phyloP scores from a whole-genome alignment of 2,797 vertebrate genomes.

The Myioborus melanocephalus region DNA sequence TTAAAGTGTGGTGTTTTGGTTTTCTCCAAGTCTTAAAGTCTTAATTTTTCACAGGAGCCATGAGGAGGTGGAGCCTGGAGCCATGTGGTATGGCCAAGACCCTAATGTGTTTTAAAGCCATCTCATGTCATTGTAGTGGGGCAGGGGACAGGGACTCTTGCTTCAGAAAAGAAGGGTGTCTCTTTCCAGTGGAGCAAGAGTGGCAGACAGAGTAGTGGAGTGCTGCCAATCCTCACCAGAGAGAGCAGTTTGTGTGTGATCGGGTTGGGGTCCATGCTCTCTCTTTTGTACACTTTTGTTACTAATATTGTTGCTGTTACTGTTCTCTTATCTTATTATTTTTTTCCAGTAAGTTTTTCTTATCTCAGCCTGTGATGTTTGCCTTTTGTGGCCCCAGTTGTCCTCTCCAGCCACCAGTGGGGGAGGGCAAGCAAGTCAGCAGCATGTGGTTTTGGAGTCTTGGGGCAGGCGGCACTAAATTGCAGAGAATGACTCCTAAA shows the following conservation, averaged over 20 bases:
- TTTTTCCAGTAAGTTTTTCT: not conserved
- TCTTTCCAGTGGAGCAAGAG: not conserved
- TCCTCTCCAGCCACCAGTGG: not conserved
- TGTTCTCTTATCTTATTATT: not conserved
- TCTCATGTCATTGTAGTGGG: not conserved
- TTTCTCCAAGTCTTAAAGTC: not conserved
- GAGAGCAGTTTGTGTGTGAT: rapidly evolving
- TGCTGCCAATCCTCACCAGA: not conserved
- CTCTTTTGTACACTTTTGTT: not conserved
- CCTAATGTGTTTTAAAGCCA: not conserved
- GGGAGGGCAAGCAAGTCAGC: not conserved
- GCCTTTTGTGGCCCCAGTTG: not conserved
- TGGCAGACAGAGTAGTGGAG: no score
- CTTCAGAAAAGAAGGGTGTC: not conserved
- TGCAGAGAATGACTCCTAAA: not conserved
- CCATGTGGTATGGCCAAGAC: not conserved
- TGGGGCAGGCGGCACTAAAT: not conserved
- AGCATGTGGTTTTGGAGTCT: not conserved
- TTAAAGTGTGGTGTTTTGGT: not conserved
- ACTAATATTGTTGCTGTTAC: not conserved
- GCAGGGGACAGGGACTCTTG: not conserved
- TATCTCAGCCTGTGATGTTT: not conserved
- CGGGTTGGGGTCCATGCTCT: not conserved
- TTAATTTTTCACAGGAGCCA: not conserved
- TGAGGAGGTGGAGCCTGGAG: not conserved